Conservation (phyloP, 2,113 vertebrate genomes). For the Plecturocebus donacophilus region DNA sequence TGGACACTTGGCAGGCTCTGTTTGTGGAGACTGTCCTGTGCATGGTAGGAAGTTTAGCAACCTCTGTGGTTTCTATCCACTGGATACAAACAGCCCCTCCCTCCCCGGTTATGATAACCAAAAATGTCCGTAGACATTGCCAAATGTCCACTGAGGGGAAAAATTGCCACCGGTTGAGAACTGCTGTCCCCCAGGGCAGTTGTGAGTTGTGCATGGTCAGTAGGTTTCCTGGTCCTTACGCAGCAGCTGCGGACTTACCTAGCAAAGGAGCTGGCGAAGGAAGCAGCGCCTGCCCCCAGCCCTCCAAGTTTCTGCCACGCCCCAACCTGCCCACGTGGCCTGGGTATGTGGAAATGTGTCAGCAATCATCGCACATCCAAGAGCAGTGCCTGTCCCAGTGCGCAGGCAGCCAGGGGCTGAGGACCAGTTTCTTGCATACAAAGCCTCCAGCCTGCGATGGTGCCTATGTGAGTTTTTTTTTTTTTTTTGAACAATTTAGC, state of each 20-base stretch:
- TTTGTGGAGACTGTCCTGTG: not conserved
- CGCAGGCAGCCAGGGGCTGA: not conserved
- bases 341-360: not conserved
- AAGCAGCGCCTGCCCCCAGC: accelerated
- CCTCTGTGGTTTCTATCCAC: not conserved
- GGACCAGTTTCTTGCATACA: not conserved
- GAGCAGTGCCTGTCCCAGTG: not conserved
- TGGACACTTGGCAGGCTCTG: no score
- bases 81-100: not conserved
- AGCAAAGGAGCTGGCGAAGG: not conserved
- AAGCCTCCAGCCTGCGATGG: not conserved
- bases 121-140: not conserved
- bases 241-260: not conserved
- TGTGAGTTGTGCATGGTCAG: not conserved
- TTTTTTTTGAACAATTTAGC: not conserved
- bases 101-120: not conserved
- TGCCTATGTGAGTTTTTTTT: no score
- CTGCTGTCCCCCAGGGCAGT: not conserved
- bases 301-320: accelerated
- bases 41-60: no score
- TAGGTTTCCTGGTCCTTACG: not conserved
- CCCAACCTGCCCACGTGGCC: not conserved
- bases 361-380: not conserved
- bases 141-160: not conserved
- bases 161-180: not conserved